phyloP scores from a whole-genome alignment of 2,113 vertebrate species.

The Herpetotheres cachinnans region DNA sequence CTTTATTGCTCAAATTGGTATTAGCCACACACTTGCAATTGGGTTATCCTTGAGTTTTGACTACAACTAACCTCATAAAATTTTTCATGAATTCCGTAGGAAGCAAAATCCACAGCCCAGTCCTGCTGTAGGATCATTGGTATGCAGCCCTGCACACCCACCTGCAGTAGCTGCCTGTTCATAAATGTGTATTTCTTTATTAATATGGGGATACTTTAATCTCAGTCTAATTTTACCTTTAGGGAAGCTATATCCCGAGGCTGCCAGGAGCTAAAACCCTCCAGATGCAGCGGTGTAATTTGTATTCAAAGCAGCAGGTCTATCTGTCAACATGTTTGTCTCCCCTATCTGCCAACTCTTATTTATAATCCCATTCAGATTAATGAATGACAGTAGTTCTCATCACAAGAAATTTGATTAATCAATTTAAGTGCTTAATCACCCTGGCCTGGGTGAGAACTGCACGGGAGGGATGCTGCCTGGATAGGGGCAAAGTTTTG shows the following conservation, averaged over 20 bases:
- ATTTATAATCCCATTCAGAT: constrained; percentile 83
- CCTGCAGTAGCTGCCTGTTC: not conserved
- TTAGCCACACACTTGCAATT: not conserved
- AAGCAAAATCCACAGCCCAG: not conserved
- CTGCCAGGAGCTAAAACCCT: constrained; percentile 50
- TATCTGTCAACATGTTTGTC: constrained; percentile 75
- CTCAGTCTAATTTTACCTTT: constrained; percentile 69
- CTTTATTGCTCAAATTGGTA: not conserved
- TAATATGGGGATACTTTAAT: constrained; percentile 65
- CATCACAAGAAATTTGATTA: constrained; percentile 85
- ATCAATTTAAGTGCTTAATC: constrained; percentile 86
- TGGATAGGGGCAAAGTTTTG: constrained; percentile 61
- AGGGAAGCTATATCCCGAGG: constrained; percentile 62
- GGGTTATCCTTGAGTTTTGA: not conserved
- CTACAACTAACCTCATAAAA: not conserved
- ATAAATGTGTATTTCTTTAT: constrained; percentile 52
- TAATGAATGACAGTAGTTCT: constrained; percentile 84
- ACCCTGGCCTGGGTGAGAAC: constrained; percentile 66
- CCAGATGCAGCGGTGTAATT: constrained; percentile 61
- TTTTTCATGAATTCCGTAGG: not conserved
- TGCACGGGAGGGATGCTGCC: constrained; percentile 37
- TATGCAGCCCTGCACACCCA: not conserved
- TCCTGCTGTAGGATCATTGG: constrained; percentile 2
- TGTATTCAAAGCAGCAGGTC: constrained; percentile 63
- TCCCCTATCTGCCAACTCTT: constrained; percentile 78